These are phyloP conservation scores for Cyanoliseus patagonus DNA, from an alignment of 2,113 vertebrate genomes.

Conservation along the genomic window DNA sequence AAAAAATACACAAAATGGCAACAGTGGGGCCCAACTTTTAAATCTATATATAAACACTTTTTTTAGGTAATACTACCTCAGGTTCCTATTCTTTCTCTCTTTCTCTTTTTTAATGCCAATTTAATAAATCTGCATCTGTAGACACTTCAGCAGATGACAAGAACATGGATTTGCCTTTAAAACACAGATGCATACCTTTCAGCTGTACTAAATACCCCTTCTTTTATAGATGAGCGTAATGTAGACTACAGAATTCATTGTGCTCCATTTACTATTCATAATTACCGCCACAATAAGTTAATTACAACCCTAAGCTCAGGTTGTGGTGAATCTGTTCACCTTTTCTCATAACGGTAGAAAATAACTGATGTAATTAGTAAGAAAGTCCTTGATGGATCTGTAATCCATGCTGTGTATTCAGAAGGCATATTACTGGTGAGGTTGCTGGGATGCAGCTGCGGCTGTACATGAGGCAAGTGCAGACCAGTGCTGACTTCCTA, in stretches of 20 bases:
- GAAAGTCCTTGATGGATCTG: neutral
- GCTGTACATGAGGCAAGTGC: neutral
- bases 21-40: neutral
- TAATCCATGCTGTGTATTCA: neutral
- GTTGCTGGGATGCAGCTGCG: fast-evolving
- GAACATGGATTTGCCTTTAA: neutral
- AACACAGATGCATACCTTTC: neutral
- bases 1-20: neutral
- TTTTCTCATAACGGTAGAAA: neutral
- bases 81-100: neutral
- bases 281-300: neutral
- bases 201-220: neutral
- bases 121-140: neutral
- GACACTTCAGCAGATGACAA: neutral
- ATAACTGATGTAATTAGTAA: neutral
- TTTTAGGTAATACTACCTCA: neutral
- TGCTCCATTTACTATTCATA: neutral
- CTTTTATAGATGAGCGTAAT: neutral
- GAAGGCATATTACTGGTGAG: neutral
- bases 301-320: neutral
- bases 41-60: neutral
- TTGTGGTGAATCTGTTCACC: neutral
- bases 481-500: neutral
- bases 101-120: neutral
- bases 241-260: neutral